These are phyloP conservation scores for Phainopepla nitens DNA, from an alignment of 2,113 vertebrate species.

Conservation along the genomic window DNA sequence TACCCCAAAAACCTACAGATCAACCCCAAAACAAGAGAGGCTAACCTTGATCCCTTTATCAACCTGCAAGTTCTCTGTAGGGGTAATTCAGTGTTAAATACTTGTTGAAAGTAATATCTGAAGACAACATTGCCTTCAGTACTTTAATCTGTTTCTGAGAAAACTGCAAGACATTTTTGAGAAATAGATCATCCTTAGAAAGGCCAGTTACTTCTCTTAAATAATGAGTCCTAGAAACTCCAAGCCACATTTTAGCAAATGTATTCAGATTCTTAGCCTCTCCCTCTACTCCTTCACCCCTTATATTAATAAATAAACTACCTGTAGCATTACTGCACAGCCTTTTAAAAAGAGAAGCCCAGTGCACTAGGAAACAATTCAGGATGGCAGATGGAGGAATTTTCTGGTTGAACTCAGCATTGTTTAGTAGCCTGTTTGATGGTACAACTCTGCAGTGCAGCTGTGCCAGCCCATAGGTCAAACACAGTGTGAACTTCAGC, in stretches of 20 bases:
- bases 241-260: not conserved
- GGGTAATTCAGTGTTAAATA: not conserved
- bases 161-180: not conserved
- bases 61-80: not conserved
- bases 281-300: not conserved
- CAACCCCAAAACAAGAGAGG: not conserved
- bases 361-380: not conserved
- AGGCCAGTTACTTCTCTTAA: not conserved
- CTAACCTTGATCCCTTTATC: not conserved
- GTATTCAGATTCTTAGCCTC: not conserved
- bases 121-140: not conserved
- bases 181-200: not conserved
- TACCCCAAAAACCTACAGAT: not conserved
- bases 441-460: fast-evolving
- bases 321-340: not conserved
- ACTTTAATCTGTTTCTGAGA: not conserved
- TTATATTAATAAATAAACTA: not conserved
- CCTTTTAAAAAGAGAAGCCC: not conserved
- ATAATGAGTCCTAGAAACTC: not conserved
- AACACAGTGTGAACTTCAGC: not conserved
- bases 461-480: constrained; percentile 23
- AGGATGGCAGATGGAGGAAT: not conserved
- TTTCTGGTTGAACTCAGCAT: not conserved
- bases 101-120: not conserved
- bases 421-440: not conserved